These are phyloP conservation scores for Xenopus tropicalis DNA, from an alignment of 2,113 vertebrate genomes.

Conservation along the genomic window UCB_Xtro_10.0 CM004446.2:10792501-10793000, in stretches of 20 bases:
- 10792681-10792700: neutral
- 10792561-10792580: too few species aligned
- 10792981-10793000: conserved; percentile 21
- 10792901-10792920: too few species aligned
- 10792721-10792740: neutral
- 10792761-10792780: neutral
- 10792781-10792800: neutral
- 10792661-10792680: neutral
- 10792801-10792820: neutral
- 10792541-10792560: too few species aligned
- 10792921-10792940: neutral
- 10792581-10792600: too few species aligned
- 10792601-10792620: too few species aligned
- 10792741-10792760: neutral
- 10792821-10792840: neutral
- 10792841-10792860: neutral
- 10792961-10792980: too few species aligned
- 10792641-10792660: neutral
- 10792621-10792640: too few species aligned
- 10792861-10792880: too few species aligned
- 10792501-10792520: too few species aligned
- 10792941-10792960: neutral
- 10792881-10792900: neutral
- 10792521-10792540: too few species aligned
- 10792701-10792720: neutral